phyloP scores from a whole-genome alignment of 2,113 vertebrate genomes.

The Corydoras sp. region DNA sequence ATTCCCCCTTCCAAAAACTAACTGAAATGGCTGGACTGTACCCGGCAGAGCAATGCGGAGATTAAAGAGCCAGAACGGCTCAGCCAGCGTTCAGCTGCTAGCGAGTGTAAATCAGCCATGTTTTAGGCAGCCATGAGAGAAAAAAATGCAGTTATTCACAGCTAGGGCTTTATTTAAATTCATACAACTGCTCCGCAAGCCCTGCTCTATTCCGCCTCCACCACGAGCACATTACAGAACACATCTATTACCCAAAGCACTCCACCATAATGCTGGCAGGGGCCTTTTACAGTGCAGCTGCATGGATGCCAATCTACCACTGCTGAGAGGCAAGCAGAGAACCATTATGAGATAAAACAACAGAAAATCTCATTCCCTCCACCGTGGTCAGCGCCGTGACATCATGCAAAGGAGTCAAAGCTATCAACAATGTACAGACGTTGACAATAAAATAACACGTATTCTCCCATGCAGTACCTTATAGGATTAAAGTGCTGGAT shows the following conservation, averaged over 20 bases:
- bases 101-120: conserved; percentile 55
- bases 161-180: conserved; percentile 63
- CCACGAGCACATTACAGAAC: conserved; percentile 53
- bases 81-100: conserved; percentile 46
- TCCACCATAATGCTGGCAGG: conserved; percentile 30
- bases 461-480: not conserved
- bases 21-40: conserved; percentile 51
- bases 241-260: conserved; percentile 58
- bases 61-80: conserved; percentile 53
- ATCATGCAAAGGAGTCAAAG: conserved; percentile 5
- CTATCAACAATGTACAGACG: conserved; percentile 17
- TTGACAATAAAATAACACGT: not conserved
- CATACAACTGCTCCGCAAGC: conserved; percentile 42
- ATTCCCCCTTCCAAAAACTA: conserved; percentile 35
- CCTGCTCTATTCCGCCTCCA: conserved; percentile 23
- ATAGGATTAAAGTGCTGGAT: not conserved
- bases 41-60: conserved; percentile 49
- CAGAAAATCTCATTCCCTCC: conserved; percentile 22
- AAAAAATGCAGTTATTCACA: conserved; percentile 60
- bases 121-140: conserved; percentile 57
- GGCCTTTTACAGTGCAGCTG: conserved; percentile 29
- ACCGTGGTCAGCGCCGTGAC: conserved; percentile 17
- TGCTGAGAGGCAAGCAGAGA: conserved; percentile 28
- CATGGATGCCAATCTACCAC: conserved; percentile 26
- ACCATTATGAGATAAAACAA: conserved; percentile 31